Conservation (phyloP, 2,797 vertebrate species). For the Odontamblyopus rebecca region DNA sequence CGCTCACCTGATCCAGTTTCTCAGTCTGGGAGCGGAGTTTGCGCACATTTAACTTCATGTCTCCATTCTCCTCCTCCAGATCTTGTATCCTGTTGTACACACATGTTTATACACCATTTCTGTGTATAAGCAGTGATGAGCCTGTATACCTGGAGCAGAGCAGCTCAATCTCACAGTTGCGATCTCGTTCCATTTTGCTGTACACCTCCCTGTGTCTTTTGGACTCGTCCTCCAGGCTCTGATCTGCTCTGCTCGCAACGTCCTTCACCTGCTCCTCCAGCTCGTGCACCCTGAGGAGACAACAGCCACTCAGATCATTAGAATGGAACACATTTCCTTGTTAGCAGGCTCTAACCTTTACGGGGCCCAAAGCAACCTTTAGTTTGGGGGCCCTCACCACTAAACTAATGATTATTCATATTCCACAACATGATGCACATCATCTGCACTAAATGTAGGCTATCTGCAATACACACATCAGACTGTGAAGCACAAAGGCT, state of each 20-base stretch:
- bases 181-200: constrained; percentile 88
- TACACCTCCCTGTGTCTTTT: constrained; percentile 88
- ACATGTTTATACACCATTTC: background rate
- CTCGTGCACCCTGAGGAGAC: constrained; percentile 85
- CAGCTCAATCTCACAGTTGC: constrained; percentile 85
- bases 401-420: no score
- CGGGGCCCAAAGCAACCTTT: no score
- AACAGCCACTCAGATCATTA: background rate
- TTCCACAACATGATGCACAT: no score
- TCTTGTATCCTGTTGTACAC: constrained; percentile 70
- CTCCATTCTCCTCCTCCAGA: constrained; percentile 89
- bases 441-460: no score
- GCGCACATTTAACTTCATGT: constrained; percentile 82
- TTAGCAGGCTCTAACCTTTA: no score
- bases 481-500: no score
- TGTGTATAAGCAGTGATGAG: background rate
- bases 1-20: constrained; percentile 91
- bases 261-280: constrained; percentile 96
- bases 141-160: constrained; percentile 83
- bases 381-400: no score
- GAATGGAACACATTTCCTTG: no score
- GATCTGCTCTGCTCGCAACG: constrained; percentile 85
- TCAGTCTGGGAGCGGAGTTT: constrained; percentile 90
- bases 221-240: constrained; percentile 86
- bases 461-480: no score